A percentile compares a stretch with the other conserved stretches of the same genome.
phyloP scores from a whole-genome alignment of 2,113 vertebrate species.

The Chunga burmeisteri region DNA sequence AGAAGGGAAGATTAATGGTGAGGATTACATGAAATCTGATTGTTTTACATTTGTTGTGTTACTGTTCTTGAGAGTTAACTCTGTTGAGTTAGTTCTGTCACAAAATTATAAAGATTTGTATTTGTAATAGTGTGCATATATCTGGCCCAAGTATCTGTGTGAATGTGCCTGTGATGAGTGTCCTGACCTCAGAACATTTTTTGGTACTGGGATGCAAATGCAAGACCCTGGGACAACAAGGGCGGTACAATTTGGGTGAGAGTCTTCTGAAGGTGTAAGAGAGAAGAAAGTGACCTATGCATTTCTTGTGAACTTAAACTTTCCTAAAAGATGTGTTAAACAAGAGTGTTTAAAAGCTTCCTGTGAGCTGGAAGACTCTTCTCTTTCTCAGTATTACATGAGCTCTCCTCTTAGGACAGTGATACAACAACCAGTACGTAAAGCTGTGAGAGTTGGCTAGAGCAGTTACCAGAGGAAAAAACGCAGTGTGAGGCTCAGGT shows the following conservation, averaged over 20 bases:
- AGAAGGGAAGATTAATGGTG: background rate
- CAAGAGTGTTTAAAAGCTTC: background rate
- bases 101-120: background rate
- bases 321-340: background rate
- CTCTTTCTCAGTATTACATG: background rate
- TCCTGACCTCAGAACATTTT: background rate
- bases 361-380: background rate
- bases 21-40: background rate
- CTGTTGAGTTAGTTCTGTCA: background rate
- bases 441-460: background rate
- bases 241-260: background rate
- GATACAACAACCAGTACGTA: background rate
- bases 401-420: background rate
- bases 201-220: background rate
- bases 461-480: background rate
- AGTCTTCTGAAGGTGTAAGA: background rate
- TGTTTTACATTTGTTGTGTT: background rate
- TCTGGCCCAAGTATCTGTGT: background rate
- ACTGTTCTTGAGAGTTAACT: background rate
- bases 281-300: background rate
- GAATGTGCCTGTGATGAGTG: background rate
- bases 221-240: background rate
- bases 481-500: background rate
- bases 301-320: background rate
- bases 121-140: background rate